Conservation (phyloP, 2,797 vertebrate genomes). For the Astyanax mexicanus region DNA sequence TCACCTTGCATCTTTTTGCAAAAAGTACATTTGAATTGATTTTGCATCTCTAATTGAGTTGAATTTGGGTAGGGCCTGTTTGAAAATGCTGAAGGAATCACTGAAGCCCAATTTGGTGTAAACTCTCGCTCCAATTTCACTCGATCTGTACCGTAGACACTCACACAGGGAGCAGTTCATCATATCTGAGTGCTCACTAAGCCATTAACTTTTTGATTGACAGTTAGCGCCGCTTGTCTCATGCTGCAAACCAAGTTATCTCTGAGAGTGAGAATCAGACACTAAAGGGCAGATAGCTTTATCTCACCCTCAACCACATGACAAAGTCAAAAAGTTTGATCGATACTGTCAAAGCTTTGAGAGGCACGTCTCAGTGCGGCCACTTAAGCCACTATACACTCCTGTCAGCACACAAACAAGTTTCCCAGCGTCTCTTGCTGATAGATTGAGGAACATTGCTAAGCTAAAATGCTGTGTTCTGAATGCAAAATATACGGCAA, state of each 20-base stretch:
- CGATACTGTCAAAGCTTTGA: constrained; percentile 35
- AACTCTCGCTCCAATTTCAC: not conserved
- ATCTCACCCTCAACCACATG: constrained; percentile 40
- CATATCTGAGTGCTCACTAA: constrained; percentile 13
- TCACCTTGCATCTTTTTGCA: no score
- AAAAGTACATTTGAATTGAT: no score
- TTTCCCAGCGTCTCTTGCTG: constrained; percentile 7
- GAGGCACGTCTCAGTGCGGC: constrained; percentile 20
- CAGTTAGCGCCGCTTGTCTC: constrained; percentile 19
- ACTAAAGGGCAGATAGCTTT: constrained; percentile 34
- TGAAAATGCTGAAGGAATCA: not conserved
- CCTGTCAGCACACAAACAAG: constrained; percentile 18
- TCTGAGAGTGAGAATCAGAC: constrained; percentile 26
- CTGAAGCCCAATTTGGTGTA: not conserved
- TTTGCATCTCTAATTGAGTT: no score
- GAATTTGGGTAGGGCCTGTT: no score
- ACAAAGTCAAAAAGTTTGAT: constrained; percentile 54
- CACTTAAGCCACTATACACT: constrained; percentile 12
- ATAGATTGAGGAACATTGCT: constrained; percentile 10
- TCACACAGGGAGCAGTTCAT: not conserved
- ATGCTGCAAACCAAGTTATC: constrained; percentile 16
- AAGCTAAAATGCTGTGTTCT: constrained; percentile 10
- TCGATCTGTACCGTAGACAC: not conserved
- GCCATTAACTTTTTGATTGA: constrained; percentile 43
- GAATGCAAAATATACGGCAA: constrained; percentile 15